Conservation (phyloP, 2,113 vertebrate species). For the Cygnus atratus region DNA sequence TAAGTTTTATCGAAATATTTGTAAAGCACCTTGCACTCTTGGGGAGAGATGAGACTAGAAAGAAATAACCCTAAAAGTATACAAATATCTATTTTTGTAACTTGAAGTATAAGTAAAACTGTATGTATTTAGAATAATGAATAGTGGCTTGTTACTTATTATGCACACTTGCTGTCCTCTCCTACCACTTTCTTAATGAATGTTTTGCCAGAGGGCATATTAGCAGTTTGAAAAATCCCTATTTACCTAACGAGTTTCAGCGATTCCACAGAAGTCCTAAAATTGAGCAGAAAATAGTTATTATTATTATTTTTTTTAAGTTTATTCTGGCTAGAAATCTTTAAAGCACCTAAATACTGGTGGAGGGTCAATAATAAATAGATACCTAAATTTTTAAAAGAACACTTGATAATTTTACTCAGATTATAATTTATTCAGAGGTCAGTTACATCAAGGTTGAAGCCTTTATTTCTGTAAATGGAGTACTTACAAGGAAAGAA, state of each 20-base stretch:
- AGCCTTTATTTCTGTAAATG: neutral
- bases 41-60: neutral
- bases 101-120: constrained; percentile 12
- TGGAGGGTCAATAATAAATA: neutral
- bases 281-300: neutral
- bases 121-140: neutral
- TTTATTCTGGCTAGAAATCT: neutral
- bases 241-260: constrained; percentile 24
- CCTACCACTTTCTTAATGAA: constrained; percentile 14
- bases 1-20: neutral
- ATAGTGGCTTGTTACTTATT: neutral
- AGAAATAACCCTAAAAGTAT: neutral
- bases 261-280: neutral
- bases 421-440: neutral
- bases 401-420: neutral
- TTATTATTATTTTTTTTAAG: neutral
- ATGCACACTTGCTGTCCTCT: neutral
- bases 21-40: neutral
- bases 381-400: neutral
- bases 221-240: constrained; percentile 14
- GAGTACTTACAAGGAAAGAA: neutral
- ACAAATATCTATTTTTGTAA: neutral
- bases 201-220: neutral
- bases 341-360: neutral
- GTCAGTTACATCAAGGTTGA: neutral